phyloP scores from a whole-genome alignment of 2,113 vertebrate species.

The Corydoras maculifer region DNA sequence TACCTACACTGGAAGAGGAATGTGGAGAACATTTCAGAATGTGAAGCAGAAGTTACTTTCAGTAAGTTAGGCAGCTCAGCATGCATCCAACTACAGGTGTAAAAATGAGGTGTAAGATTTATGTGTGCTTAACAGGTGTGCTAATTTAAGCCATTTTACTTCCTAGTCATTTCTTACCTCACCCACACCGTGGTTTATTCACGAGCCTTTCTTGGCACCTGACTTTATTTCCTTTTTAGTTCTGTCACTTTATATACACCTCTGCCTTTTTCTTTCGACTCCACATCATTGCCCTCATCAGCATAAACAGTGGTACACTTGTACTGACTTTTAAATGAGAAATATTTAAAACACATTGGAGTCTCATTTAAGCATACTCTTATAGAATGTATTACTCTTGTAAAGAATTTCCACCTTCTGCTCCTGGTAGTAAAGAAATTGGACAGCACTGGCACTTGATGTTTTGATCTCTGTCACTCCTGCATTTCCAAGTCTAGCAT shows the following conservation, averaged over 20 bases:
- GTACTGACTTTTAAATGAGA: no score
- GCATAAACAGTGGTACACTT: no score
- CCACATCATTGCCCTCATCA: no score
- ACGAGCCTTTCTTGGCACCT: no score
- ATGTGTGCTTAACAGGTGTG: slow-evolving; percentile 74
- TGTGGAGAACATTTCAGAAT: no score
- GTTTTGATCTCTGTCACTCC: neutral
- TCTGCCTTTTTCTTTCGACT: slow-evolving; percentile 37
- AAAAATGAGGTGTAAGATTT: slow-evolving; percentile 76
- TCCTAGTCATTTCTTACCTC: slow-evolving; percentile 27
- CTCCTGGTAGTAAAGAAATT: neutral
- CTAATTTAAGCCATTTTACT: slow-evolving; percentile 57
- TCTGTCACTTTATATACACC: no score
- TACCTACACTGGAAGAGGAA: no score
- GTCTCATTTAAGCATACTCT: no score
- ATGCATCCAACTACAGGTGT: slow-evolving; percentile 65
- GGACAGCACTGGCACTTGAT: neutral
- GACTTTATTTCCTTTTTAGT: no score
- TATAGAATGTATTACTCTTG: no score
- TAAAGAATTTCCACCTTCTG: neutral
- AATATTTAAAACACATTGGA: no score
- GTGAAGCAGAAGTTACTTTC: slow-evolving; percentile 27
- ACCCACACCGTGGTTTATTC: no score
- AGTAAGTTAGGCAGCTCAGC: slow-evolving; percentile 50
- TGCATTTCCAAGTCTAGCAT: neutral